Percentiles rank a stretch among this genome's conserved stretches.
phyloP scores from a whole-genome alignment of 2,797 vertebrate species.

The Leptoclinus maculatus region DNA sequence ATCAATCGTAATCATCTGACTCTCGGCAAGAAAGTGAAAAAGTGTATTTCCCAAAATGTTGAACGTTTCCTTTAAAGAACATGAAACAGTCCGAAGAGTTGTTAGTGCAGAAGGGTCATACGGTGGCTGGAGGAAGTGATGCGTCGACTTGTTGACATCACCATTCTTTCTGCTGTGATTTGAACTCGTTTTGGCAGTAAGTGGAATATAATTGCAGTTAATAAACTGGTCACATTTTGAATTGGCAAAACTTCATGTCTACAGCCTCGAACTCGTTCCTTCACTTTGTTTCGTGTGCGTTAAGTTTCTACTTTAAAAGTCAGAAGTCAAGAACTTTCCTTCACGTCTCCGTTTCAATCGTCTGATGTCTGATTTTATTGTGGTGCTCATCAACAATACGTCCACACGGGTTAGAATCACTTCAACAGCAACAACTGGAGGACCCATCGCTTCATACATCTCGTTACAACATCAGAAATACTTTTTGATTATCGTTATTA shows the following conservation, averaged over 20 bases:
- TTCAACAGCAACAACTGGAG: constrained; percentile 71
- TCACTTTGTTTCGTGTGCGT: constrained; percentile 14
- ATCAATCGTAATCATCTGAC: too few species aligned
- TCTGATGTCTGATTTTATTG: constrained; percentile 68
- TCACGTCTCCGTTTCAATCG: constrained; percentile 52
- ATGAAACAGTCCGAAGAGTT: too few species aligned
- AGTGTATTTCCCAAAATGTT: constrained; percentile 13
- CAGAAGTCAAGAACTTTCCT: constrained; percentile 50
- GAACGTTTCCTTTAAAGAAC: constrained; percentile 5
- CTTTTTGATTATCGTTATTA: constrained; percentile 54
- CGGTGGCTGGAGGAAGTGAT: constrained; percentile 3
- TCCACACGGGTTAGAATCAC: constrained; percentile 66
- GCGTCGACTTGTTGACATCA: neutral
- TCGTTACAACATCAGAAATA: constrained; percentile 76
- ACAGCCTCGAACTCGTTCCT: constrained; percentile 6
- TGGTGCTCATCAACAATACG: constrained; percentile 70
- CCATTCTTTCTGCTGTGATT: constrained; percentile 31
- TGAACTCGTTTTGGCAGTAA: constrained; percentile 24
- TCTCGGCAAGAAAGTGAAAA: neutral
- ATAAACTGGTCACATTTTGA: constrained; percentile 12
- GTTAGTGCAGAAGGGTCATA: constrained; percentile 8
- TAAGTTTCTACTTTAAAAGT: constrained; percentile 17
- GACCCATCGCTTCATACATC: constrained; percentile 71
- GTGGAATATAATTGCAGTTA: constrained; percentile 20
- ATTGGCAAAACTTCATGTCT: neutral